phyloP scores from a whole-genome alignment of 2,888 invertebrate genomes.

The Tenthredo livida region DNA sequence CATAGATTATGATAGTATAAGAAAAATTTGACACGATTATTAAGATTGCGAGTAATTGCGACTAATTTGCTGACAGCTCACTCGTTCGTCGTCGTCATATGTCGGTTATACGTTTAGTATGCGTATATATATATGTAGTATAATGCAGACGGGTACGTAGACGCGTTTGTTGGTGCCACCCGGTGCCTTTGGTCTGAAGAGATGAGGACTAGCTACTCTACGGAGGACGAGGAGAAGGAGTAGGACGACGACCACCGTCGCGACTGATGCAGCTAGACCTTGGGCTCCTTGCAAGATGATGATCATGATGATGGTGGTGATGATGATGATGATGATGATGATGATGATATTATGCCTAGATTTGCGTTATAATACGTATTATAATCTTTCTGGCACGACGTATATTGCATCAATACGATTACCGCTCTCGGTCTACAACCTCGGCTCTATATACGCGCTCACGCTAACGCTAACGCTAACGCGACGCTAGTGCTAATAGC shows the following conservation, averaged over 20 bases:
- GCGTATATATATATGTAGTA: neutral
- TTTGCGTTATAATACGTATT: constrained; percentile 72
- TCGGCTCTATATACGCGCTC: neutral
- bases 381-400: constrained; percentile 72
- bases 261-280: constrained; percentile 64
- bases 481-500: constrained; percentile 23
- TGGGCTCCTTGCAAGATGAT: constrained; percentile 77
- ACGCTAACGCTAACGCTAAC: neutral
- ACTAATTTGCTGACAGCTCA: constrained; percentile 9
- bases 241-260: constrained; percentile 40
- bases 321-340: constrained; percentile 29
- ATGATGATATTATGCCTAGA: constrained; percentile 62
- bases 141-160: neutral
- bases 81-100: neutral
- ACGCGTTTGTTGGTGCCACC: neutral
- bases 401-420: constrained; percentile 67
- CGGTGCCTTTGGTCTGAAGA: constrained; percentile 9
- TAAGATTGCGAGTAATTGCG: constrained; percentile 1
- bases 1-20: neutral
- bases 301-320: constrained; percentile 70
- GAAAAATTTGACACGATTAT: neutral
- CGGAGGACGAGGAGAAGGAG: constrained; percentile 29
- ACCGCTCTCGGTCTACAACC: neutral
- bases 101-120: neutral
- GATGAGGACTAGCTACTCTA: neutral